phyloP scores from a whole-genome alignment of 2,113 vertebrate species.

The Puntigrus tetrazona region DNA sequence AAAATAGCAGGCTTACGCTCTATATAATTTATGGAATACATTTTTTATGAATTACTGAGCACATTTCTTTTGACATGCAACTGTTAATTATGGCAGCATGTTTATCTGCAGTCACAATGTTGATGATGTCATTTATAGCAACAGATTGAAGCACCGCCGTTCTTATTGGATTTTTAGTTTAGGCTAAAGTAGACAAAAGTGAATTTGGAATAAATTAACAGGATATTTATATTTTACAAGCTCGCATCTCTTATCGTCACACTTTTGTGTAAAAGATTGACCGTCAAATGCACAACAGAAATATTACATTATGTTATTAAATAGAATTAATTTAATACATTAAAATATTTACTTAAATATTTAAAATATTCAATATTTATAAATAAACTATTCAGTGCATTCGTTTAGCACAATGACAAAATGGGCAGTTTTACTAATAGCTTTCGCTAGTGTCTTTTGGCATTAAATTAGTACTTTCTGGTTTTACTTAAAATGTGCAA shows the following conservation, averaged over 20 bases:
- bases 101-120: not conserved
- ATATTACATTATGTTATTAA: not conserved
- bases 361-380: too few relatives aligned
- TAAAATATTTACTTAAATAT: not conserved
- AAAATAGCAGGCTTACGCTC: not conserved
- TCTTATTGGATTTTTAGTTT: not conserved
- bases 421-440: too few relatives aligned
- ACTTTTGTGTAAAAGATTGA: not conserved
- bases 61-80: not conserved
- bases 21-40: constrained; percentile 10
- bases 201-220: not conserved
- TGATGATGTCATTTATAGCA: not conserved
- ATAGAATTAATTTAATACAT: not conserved
- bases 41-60: not conserved
- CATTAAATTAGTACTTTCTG: too few relatives aligned
- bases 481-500: too few relatives aligned
- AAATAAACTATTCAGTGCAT: too few relatives aligned
- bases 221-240: not conserved
- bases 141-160: not conserved
- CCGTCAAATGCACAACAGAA: not conserved
- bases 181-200: not conserved
- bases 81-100: not conserved
- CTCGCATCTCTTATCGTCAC: not conserved
- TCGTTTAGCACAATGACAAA: not conserved
- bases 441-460: too few relatives aligned